Base-by-base conservation (phyloP, 2,888 invertebrate genomes). In the Melanargia galathea region DNA sequence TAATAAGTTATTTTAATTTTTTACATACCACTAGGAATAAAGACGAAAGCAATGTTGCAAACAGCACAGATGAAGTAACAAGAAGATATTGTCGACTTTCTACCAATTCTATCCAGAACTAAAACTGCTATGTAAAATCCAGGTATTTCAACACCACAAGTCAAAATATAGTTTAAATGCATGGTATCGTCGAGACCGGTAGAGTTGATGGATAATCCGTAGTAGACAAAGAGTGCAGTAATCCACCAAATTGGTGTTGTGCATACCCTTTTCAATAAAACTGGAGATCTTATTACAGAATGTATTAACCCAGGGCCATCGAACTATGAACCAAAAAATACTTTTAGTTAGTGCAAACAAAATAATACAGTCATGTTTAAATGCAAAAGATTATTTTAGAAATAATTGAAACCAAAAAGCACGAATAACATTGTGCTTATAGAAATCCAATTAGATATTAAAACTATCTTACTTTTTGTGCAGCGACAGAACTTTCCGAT, bases 181-280 rank as follows among this genome's bases (percentile, higher is more conserved):
- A 90, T 90, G 74, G 94, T 93, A 3, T 94, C 94, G 0, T 92
- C 92, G 69, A 95, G 83, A n/a, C 93, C 91, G 0, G 94, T 93
- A 0, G 95, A 92, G 76, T 94, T 94, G 38, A 95, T 83, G 0
- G 94, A 93, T 54, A 95, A 77, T 0, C 95, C 95, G 70, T 94
- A 95, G 78, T 94, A 95, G 0, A 95, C 91, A 66, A 95, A 93
- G 0, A 93, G 93, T 60, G 90, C 93, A 0, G 94, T 93, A 33
- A 94, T 89, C 94, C 94, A 94, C 83, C 93, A 94, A 52, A 94
- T 84, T 2, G 93, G 85, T 0, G 94, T 94, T 60, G 92, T 93
- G 13, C 92, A 66, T 2, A 78, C 78, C 38, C 93, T 83, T 0
- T 92, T 78, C 1, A 93, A 75, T 2, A 95, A 82, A 11, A 88